phyloP scores from a whole-genome alignment of 2,113 vertebrate species.

The Poeciliopsis occidentalis region DNA sequence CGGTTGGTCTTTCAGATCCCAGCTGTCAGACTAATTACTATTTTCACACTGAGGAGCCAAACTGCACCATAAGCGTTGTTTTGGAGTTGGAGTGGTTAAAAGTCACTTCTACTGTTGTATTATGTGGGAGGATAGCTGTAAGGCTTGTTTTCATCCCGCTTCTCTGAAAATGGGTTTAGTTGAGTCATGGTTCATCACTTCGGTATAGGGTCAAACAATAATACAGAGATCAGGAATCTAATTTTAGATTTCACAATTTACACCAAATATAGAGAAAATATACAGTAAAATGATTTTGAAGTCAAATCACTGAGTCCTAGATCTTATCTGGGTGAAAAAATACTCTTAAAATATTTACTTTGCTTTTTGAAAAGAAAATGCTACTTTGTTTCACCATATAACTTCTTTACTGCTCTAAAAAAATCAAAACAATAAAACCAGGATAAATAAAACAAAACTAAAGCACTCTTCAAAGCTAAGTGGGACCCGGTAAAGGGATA shows the following conservation, averaged over 20 bases:
- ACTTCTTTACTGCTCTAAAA: background rate
- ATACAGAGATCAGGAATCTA: background rate
- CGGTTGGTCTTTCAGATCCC: background rate
- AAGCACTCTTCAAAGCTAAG: background rate
- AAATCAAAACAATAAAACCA: background rate
- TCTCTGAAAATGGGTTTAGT: background rate
- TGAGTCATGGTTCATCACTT: too few species aligned
- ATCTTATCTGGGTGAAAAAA: too few species aligned
- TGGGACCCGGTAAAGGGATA: background rate
- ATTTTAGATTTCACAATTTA: background rate
- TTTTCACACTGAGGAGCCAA: background rate
- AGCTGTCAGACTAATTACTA: background rate
- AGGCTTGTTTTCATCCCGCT: background rate
- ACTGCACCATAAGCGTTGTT: background rate
- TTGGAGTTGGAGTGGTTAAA: background rate
- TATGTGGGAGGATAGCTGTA: background rate
- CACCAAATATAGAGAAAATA: background rate
- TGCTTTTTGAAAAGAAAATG: too few species aligned
- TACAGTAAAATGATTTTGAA: too few species aligned
- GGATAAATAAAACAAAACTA: background rate
- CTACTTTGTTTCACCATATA: too few species aligned
- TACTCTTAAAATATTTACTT: too few species aligned
- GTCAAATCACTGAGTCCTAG: too few species aligned
- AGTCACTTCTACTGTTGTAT: too few species aligned
- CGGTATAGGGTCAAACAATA: too few species aligned